Base-by-base conservation (phyloP, 2,888 invertebrate genomes). In the Brachypterus glaber region DNA sequence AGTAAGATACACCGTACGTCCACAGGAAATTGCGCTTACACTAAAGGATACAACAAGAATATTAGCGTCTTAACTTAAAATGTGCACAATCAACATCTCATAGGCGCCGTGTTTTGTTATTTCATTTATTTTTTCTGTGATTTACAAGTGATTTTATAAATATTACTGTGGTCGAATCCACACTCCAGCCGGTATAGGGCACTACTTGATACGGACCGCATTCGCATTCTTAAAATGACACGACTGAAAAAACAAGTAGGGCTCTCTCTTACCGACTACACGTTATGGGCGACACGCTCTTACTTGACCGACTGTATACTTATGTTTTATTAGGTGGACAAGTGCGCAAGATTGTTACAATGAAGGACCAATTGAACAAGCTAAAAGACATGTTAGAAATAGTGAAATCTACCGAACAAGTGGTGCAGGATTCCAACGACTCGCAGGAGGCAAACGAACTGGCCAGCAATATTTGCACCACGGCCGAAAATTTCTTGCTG, bases 321-420 rank as follows among this genome's bases (percentile, higher is more conserved):
- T n/a, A 5, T 43, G 11, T 34, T 37, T 26, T 25, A 37, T 16
- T 32, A 57, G 59, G 58, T 27, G 46, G 43, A 25, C 63, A 66
- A 48, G 64, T 65, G 5, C 50, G 58, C 37, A 62, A 58, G 44
- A 64, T 64, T 16, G 61, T 61, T 3, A 57, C 59, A 4, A 65
- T 67, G 65, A 66, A 66, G 39, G 61, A 64, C 13, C 66, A 65
- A 41, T 47, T 66, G 13, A 54, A 56, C 3, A 65, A 64, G 47
- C 47, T 66, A 39, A 63, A 65, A 50, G 64, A 63, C 43, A 64
- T 66, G 64, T 47, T 65, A 33, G 61, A 63, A 47, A 52, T 63
- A 17, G 65, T 64, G 3, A 62, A 64, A 45, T 58, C 57, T 11
- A 60, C 60, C 0, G 62, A 63, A 43, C 51, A 47, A 30, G 47